Base-by-base conservation (phyloP, 2,113 vertebrate genomes). In the Neolamprologus kungweensis region DNA sequence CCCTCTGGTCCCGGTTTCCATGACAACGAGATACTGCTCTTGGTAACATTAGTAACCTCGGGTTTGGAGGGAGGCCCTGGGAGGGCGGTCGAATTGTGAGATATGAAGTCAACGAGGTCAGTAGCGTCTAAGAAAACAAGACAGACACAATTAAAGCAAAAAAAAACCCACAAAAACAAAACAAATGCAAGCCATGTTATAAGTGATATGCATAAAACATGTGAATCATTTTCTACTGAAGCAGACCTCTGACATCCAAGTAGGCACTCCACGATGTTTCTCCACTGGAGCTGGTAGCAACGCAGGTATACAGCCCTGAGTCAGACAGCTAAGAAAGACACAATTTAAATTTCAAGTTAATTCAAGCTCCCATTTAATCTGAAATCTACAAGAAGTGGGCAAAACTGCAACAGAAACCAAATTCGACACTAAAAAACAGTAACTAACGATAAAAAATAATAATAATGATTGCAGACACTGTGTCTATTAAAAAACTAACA, bases 211-310 rank as follows among this genome's bases (percentile, higher is more conserved):
- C 54, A 84, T 8, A 12, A 16, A 55, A 63, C 5, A 23, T 35
- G 37, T 47, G 4, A 57, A 63, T 58, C 31, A 16, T 54, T 73
- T 84, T 84, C 6, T 60, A 35, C 14, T 75, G 75, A 87, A 80
- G 53, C 93, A 79, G 42, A 99, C 98, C 98, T 95, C 97, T 97
- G 80, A 99, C 97, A 90, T 99, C 98, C 92, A 99, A 94, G 91
- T 98, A 97, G n/a, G 98, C 97, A 63, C 97, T 98, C 98, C 98
- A 99, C 2, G 97, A 98, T 2, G 98, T 99, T 92, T 99, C 98
- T 40, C 98, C 98, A 93, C 97, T 99, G 83, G 98, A 98, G 94
- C 98, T 99, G 42, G 97, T 98, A 16, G 98, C 98, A 84, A 99
- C 97, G 9, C 98, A 99, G 47, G 98, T 99, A 19, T 98, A 99